Base-by-base conservation (phyloP, 2,797 vertebrate genomes). In the Hemitrygon akajei region DNA sequence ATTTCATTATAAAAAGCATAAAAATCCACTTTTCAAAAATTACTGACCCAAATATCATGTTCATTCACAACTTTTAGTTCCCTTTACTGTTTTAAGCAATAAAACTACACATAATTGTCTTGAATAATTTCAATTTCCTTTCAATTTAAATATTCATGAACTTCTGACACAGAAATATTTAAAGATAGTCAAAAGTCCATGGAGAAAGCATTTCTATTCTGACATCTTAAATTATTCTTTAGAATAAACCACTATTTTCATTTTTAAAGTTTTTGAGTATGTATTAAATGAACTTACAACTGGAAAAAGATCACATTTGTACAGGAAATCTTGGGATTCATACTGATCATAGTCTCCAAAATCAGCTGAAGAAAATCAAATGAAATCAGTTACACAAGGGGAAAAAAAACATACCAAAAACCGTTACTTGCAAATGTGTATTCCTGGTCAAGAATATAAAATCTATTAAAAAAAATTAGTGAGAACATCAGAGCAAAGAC, bases 271-370 rank as follows among this genome's bases (percentile, higher is more conserved):
- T 79, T 77, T 4, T 56, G 93, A 94, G 93, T 94, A 94, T 0
- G 56, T 82, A 56, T 7, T 30, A 81, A 69, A 12, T 93, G 18
- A 20, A 94, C 98, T 98, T 97, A 99, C 99, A 96, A 99, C 98
- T 91, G 99, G 99, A 95, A 99, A 98, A 94, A 99, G 97, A 94
- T 97, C 98, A 96, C 98, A 99, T 96, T 98, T 98, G 96, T 99
- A 98, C 66, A 99, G 98, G 95, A 99, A 99, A 93, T 99, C 99
- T 95, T 99, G 98, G 89, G 98, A 99, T 95, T 99, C 98, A 97
- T 98, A 99, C 73, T 98, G 98, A 96, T 98, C 98, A 94, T 98
- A 99, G 96, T 99, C 98, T 95, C 99, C 99, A 96, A 99, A 99
- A 96, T 99, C 98, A 96, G 98, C 99, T 99, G 94, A 47, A 95